Conservation (phyloP, 1,140 invertebrate species). For the Pomacea maculata region DNA sequence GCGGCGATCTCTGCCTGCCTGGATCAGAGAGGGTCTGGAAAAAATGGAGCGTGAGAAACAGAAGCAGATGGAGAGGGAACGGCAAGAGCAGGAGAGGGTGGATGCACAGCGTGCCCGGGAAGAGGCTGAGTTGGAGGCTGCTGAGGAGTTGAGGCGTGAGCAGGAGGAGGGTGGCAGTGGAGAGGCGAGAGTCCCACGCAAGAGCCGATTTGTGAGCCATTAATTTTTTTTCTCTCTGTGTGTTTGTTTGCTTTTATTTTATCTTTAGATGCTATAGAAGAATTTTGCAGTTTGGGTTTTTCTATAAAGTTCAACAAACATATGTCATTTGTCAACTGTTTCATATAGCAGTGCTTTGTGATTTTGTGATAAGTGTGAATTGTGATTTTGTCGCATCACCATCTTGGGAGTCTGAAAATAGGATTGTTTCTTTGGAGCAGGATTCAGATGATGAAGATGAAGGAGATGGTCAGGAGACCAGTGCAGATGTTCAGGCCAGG, state of each 20-base stretch:
- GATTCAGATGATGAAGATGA: constrained; percentile 67
- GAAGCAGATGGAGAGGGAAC: constrained; percentile 79
- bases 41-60: constrained; percentile 97
- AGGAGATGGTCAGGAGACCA: constrained; percentile 44
- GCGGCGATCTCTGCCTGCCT: constrained; percentile 88
- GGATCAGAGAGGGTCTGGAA: constrained; percentile 95
- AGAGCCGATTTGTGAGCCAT: constrained; percentile 85
- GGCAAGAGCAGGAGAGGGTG: constrained; percentile 43
- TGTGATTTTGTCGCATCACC: no score
- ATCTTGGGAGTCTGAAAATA: not conserved
- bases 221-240: not conserved
- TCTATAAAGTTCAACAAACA: no score
- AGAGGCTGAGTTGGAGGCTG: constrained; percentile 71
- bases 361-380: no score
- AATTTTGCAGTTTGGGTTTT: not conserved
- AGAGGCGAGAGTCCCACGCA: constrained; percentile 69
- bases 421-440: constrained; percentile 58
- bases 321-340: no score
- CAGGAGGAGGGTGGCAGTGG: constrained; percentile 63
- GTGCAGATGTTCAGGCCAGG: constrained; percentile 38
- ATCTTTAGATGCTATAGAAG: no score
- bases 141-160: constrained; percentile 54
- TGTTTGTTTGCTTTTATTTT: no score
- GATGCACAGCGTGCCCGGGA: constrained; percentile 43
- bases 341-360: no score